Evolutionary conservation across 2,797 vertebrate genomes (phyloP), one percentile per base, ranked within the genome.

Genomic region (Cuculus canorus): DNA sequence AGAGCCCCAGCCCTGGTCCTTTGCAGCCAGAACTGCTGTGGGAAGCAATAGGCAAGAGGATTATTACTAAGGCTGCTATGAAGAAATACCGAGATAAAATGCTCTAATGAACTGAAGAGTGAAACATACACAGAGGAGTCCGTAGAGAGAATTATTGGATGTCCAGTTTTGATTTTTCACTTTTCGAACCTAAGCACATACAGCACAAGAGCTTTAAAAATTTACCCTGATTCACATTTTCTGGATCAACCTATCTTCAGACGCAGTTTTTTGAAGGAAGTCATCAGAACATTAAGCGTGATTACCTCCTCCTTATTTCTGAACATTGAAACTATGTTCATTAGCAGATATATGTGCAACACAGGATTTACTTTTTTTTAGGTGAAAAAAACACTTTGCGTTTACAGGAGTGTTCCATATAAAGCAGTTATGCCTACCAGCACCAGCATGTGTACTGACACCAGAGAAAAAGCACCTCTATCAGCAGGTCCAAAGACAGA

Each of bases 351-450:
- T 48, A 45, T 33, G 17, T 37, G n/a, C 52, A 61, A 72, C 35
- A 24, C 13, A 28, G 10, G 12, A 24, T 17, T 10, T 7, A 47
- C n/a, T 64, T 59, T 19, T 45, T 73, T 78, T 33, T 0, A 37
- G 39, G 12, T 22, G 27, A n/a, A 80, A 52, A 52, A 33, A 9
- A 16, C 48, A 45, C 17, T 21, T 70, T 71, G 37, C 33, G 18
- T 28, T 57, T 41, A 35, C 25, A 72, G 48, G 2, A 11, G 1
- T 47, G 18, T 56, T 15, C 5, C 15, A n/a, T 2, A 54, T 0
- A 72, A 5, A 57, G 27, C 21, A 56, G 35, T 23, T 27, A 32
- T 4, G 10, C 9, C 30, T 47, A 75, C 24, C 70, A 79, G 53
- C 73, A 81, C 53, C 3, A 3, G 27, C 39, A 47, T 3, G 2